Base-by-base conservation (phyloP, 2,797 vertebrate genomes). In the Halcyon chelicuti region DNA sequence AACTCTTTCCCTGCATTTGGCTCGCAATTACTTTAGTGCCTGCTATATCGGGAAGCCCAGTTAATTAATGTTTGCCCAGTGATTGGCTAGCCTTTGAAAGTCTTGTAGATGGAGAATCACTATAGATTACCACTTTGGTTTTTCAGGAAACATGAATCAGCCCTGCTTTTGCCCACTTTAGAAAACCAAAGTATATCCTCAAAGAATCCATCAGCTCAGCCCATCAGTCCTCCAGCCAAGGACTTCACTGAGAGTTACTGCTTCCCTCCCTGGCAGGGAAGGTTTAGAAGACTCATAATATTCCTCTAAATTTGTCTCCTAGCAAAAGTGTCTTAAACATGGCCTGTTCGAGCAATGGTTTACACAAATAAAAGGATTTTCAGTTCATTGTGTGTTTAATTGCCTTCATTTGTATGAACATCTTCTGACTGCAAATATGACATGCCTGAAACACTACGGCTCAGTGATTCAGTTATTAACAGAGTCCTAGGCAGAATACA, bases 381-480 rank as follows among this genome's bases (percentile, higher is more conserved):
- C 31, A 39, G 31, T 77, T 94, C 74, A 65, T 57, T 63, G 7
- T 61, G 21, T 86, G 51, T 91, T 96, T 96, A 92, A 95, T 89
- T 88, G 60, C 52, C 46, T 58, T 88, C 80, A 89, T 67, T 52
- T 89, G 60, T 85, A 86, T 58, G 75, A 93, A 94, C n/a, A 84
- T 86, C 89, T 94, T 88, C 77, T 91, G 72, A 39, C 9, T 93
- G 74, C 46, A 76, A 91, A 90, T 78, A 82, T 19, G n/a, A 94
- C 87, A 95, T 54, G 77, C 42, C 80, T 71, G 12, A 89, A 94
- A 90, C 3, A 14, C 33, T 80, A 93, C 74, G 82, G 77, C 70
- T 96, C 75, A 91, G 80, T 81, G 87, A 91, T 92, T 91, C 58
- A 60, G 80, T 70, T 89, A 70, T 88, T 94, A 86, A 63, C 67